phyloP scores from a whole-genome alignment of 2,888 invertebrate genomes.

The Perdita meconis region DNA sequence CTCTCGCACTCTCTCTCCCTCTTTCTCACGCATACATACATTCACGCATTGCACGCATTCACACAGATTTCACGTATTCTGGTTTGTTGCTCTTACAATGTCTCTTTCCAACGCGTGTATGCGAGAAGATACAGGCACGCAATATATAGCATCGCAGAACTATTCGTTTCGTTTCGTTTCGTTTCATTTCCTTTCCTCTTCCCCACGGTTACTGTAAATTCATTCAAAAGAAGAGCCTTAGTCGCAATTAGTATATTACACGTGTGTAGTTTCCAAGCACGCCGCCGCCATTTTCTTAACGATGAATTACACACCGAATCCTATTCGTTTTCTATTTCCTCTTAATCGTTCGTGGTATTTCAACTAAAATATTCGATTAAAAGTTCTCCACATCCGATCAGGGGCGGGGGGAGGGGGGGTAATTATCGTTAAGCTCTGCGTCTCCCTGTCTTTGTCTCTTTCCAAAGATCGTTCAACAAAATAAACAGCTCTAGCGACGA shows the following conservation, averaged over 20 bases:
- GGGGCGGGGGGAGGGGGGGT: conserved; percentile 68
- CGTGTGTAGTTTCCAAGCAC: conserved; percentile 65
- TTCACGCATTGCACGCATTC: background rate
- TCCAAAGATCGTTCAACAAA: conserved; percentile 80
- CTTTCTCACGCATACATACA: background rate
- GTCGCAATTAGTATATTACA: conserved; percentile 81
- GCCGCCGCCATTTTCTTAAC: conserved; percentile 70
- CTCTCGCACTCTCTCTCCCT: conserved; percentile 8
- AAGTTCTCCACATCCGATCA: conserved; percentile 66
- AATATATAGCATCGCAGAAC: conserved; percentile 30
- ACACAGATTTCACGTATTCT: background rate
- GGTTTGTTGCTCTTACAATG: conserved; percentile 12
- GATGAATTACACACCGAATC: conserved; percentile 78
- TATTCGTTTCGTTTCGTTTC: conserved; percentile 49
- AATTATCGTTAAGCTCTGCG: conserved; percentile 81
- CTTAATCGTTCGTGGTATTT: conserved; percentile 63
- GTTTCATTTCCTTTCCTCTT: conserved; percentile 11
- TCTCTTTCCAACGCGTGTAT: conserved; percentile 57
- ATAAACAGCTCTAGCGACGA: conserved; percentile 82
- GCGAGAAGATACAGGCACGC: conserved; percentile 48
- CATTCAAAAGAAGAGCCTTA: conserved; percentile 73
- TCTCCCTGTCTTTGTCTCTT: conserved; percentile 47
- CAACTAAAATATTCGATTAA: conserved; percentile 68
- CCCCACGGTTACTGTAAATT: conserved; percentile 54
- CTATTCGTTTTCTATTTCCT: conserved; percentile 63